Conservation (phyloP, 2,113 vertebrate genomes). For the Poicephalus gulielmi region DNA sequence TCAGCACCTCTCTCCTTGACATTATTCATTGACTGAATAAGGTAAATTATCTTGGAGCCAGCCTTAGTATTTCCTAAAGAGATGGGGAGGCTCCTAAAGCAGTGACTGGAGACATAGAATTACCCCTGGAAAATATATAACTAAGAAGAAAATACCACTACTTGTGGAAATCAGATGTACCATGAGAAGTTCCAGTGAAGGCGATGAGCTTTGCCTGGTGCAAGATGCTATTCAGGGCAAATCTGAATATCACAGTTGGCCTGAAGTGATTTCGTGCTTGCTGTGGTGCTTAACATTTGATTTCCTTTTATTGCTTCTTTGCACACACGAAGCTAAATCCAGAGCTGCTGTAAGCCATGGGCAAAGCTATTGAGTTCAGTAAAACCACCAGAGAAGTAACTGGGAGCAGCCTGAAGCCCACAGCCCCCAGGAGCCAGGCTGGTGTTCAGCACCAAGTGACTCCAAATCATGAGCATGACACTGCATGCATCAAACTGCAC, state of each 20-base stretch:
- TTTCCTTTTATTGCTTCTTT: constrained; percentile 25
- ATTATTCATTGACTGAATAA: background rate
- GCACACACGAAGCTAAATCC: background rate
- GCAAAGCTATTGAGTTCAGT: background rate
- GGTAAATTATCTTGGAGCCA: background rate
- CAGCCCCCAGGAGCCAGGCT: background rate
- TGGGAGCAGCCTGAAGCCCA: background rate
- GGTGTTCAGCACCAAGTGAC: background rate
- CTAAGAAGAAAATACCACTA: background rate
- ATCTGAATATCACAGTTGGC: constrained; percentile 3
- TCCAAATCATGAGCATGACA: background rate
- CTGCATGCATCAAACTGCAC: background rate
- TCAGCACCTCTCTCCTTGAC: background rate
- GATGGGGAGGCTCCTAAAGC: background rate
- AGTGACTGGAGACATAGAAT: background rate
- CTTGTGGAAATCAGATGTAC: background rate
- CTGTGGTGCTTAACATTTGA: constrained; percentile 9
- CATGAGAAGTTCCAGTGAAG: background rate
- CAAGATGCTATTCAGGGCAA: background rate
- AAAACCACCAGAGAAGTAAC: background rate
- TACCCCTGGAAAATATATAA: background rate
- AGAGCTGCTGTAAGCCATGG: background rate
- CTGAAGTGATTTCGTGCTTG: background rate
- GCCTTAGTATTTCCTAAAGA: background rate
- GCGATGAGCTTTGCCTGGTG: background rate